Conservation (phyloP, 2,888 invertebrate species). For the Sinhomidia bicolor region DNA sequence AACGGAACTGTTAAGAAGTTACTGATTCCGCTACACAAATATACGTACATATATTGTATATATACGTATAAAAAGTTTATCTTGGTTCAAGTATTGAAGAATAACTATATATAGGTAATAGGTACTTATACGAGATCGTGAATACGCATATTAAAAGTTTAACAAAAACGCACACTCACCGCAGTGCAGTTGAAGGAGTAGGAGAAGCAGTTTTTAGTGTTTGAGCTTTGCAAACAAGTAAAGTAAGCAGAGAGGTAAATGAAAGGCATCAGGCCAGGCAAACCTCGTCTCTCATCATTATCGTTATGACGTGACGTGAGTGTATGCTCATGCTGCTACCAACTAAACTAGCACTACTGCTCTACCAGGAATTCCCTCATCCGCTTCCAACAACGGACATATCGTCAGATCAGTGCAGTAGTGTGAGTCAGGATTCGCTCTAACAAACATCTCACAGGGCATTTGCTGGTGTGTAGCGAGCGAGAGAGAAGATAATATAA, state of each 20-base stretch:
- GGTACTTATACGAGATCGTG: too few relatives aligned
- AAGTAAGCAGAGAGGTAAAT: not conserved
- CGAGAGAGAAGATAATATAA: not conserved
- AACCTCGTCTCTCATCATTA: too few relatives aligned
- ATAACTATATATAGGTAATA: too few relatives aligned
- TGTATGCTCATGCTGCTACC: not conserved
- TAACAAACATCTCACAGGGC: not conserved
- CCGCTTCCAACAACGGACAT: conserved; percentile 4
- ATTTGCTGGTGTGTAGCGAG: not conserved
- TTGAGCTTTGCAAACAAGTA: not conserved
- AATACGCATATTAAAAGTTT: not conserved
- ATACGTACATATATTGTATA: too few relatives aligned
- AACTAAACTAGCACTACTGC: not conserved
- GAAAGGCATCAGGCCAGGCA: not conserved
- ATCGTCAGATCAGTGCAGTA: conserved; percentile 10
- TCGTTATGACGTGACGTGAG: not conserved
- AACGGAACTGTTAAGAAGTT: too few relatives aligned
- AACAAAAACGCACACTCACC: not conserved
- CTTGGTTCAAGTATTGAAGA: too few relatives aligned
- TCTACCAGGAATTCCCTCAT: conserved; percentile 24
- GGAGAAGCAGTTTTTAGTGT: not conserved
- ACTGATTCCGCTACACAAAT: too few relatives aligned
- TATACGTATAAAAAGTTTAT: too few relatives aligned
- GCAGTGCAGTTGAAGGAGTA: not conserved
- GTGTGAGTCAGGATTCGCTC: conserved; percentile 27